These are phyloP conservation scores for Drosophila atroscutellata DNA, from an alignment of 2,888 invertebrate genomes.

Conservation along the genomic window DNA sequence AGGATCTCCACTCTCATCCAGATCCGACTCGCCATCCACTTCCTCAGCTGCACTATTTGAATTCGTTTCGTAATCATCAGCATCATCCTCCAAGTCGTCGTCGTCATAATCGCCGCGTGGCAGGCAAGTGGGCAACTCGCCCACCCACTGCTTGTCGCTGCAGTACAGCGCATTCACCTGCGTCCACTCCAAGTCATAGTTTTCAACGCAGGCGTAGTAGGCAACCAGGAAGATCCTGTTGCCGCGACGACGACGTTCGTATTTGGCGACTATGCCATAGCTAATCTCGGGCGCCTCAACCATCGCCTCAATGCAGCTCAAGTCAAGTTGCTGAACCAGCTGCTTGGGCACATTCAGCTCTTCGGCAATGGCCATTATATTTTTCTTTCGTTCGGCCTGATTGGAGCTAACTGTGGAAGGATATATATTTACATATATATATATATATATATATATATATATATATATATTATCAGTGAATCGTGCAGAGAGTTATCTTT, in stretches of 20 bases:
- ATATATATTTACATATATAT: neutral
- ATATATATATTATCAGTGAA: neutral
- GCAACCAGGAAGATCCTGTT: slow-evolving; percentile 87
- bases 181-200: slow-evolving; percentile 85
- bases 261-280: slow-evolving; percentile 82
- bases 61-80: slow-evolving; percentile 61
- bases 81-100: slow-evolving; percentile 28
- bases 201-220: slow-evolving; percentile 86
- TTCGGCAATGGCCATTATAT: slow-evolving; percentile 76
- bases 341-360: slow-evolving; percentile 77
- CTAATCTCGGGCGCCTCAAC: slow-evolving; percentile 83
- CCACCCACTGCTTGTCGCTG: slow-evolving; percentile 87
- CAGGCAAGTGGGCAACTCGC: slow-evolving; percentile 86
- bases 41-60: slow-evolving; percentile 51
- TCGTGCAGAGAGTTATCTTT: too few species aligned
- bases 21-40: slow-evolving; percentile 22
- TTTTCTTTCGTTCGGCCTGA: slow-evolving; percentile 61
- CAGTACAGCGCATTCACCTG: slow-evolving; percentile 86
- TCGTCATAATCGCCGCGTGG: slow-evolving; percentile 64
- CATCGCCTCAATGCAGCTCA: slow-evolving; percentile 83
- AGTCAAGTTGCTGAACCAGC: slow-evolving; percentile 80
- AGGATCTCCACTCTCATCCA: slow-evolving; percentile 30
- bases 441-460: too few species aligned
- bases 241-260: slow-evolving; percentile 82
- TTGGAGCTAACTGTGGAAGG: slow-evolving; percentile 9